Evolutionary conservation across 2,797 vertebrate genomes (phyloP).

Genomic region (Hippocampus kuda): DNA sequence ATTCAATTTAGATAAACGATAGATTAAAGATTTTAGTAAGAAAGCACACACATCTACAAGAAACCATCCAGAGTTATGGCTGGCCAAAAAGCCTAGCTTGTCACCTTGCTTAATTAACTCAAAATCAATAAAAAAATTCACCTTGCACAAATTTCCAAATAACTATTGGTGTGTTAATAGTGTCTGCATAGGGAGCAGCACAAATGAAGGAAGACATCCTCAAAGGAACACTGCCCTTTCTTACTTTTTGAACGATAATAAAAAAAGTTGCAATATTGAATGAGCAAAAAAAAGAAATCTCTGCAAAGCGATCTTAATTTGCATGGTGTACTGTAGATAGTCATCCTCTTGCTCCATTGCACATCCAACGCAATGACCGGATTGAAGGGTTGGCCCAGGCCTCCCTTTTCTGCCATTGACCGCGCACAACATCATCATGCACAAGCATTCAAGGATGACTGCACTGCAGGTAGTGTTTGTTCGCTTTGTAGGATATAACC

Average conservation of each 20-base stretch:
- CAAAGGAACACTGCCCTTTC: conserved; percentile 1
- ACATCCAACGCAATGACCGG: conserved; percentile 14
- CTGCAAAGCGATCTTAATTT: conserved; percentile 38
- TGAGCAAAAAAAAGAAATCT: conserved; percentile 24
- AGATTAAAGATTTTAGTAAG: conserved; percentile 12
- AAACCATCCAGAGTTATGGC: conserved; percentile 22
- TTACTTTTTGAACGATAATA: not conserved
- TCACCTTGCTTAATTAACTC: not conserved
- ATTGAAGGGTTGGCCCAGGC: not conserved
- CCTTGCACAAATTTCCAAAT: not conserved
- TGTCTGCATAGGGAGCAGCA: not conserved
- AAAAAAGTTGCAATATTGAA: conserved; percentile 12
- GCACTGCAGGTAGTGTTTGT: conserved; percentile 3
- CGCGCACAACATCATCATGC: conserved; percentile 19
- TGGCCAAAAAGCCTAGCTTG: not conserved
- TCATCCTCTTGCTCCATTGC: conserved; percentile 40
- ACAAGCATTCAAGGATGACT: conserved; percentile 22
- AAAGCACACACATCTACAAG: conserved; percentile 27
- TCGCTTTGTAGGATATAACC: not conserved
- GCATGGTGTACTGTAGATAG: conserved; percentile 58
- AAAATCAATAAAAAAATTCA: not conserved
- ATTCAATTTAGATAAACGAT: not conserved
- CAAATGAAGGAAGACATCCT: not conserved
- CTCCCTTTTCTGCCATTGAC: conserved; percentile 4
- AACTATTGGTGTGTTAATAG: not conserved